Base-by-base conservation (phyloP, 2,888 invertebrate genomes). In the Zootermopsis nevadensis region DNA sequence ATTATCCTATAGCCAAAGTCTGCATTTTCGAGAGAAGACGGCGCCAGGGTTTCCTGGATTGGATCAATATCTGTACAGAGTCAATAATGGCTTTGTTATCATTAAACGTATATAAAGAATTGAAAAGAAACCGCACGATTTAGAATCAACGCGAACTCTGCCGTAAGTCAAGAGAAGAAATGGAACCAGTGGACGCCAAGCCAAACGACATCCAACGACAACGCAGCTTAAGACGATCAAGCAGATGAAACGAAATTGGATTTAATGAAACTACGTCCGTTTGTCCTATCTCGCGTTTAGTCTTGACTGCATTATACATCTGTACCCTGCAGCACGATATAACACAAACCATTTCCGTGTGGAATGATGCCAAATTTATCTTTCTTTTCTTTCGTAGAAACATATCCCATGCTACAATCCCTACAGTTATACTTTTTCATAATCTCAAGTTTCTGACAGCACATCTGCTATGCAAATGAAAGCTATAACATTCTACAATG, bases 381-480 rank as follows among this genome's bases (percentile, higher is more conserved):
- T 38, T 33, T 74, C 31, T 24, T 69, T 69, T 22, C 33, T 10
- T 74, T 33, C 24, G n/a, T 22, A 69, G 19, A 31, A 69, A 69
- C 10, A 74, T 24, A 42, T 38, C 7, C 27, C 42, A 74, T 42
- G 22, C 22, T 74, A 42, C 74, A 74, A 74, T 74, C 74, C 38
- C n/a, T 74, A 38, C 38, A 74, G 38, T 74, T 38, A 74, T 74
- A 38, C 38, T 74, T 74, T 27, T 72, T 74, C 42, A 74, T 74
- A 74, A 42, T 74, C 74, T 38, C 38, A 27, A n/a, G 38, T 74
- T 74, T 38, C 74, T 74, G 31, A 35, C 31, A 31, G 35, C 74
- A 74, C 74, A 74, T 74, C 74, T 74, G 74, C n/a, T 19, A 22
- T 42, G 42, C 74, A 74, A 74, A 74, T 74, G 74, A 74, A 74